Conservation (phyloP, 2,113 vertebrate genomes). For the Oophaga pumilio region DNA sequence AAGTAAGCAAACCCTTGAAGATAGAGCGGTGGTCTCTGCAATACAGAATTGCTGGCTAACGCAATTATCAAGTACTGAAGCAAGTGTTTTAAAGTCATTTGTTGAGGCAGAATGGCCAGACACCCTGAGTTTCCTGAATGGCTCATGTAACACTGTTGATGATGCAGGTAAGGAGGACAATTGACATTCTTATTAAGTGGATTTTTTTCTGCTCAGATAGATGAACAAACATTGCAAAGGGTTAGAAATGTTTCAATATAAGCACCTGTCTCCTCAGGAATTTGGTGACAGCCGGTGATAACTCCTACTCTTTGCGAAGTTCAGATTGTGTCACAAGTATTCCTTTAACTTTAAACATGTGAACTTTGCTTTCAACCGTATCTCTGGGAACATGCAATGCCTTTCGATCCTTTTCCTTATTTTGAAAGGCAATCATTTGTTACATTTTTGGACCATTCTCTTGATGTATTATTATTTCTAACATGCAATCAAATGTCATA, state of each 20-base stretch:
- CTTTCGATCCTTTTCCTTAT: too few species aligned
- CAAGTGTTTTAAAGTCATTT: slow-evolving; percentile 53
- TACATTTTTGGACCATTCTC: too few species aligned
- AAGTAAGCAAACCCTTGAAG: slow-evolving; percentile 3
- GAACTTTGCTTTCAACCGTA: too few species aligned
- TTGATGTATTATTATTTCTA: too few species aligned
- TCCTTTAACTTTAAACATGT: too few species aligned
- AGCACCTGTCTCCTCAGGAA: too few species aligned
- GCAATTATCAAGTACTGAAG: slow-evolving; percentile 55
- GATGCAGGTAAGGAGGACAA: slow-evolving; percentile 58
- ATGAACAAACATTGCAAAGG: not conserved
- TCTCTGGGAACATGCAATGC: too few species aligned
- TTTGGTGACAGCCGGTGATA: too few species aligned
- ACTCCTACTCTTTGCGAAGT: too few species aligned
- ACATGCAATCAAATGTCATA: too few species aligned
- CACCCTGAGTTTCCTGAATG: slow-evolving; percentile 60
- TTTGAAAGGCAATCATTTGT: too few species aligned
- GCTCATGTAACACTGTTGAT: slow-evolving; percentile 55
- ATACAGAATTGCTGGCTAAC: slow-evolving; percentile 55
- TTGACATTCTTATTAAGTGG: not conserved
- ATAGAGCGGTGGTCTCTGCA: slow-evolving; percentile 45
- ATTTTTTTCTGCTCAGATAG: not conserved
- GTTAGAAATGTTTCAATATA: not conserved
- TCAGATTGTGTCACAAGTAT: too few species aligned
- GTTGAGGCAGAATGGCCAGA: slow-evolving; percentile 49